A percentile compares a stretch with the other conserved stretches of the same genome.
Conservation (phyloP, 2,113 vertebrate species). For the Lycaon pictus region DNA sequence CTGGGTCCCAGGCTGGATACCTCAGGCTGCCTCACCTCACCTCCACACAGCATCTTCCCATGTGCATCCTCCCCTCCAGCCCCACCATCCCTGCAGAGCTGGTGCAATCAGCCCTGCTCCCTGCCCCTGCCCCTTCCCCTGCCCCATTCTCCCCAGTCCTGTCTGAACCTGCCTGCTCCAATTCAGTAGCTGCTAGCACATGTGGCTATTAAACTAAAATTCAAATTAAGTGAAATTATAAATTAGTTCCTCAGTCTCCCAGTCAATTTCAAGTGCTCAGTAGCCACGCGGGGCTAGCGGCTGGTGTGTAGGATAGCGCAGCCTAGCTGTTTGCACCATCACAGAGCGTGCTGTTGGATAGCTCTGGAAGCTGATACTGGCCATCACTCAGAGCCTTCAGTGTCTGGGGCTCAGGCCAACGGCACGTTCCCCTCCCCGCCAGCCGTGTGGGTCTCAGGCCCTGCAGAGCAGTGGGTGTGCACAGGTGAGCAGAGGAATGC, state of each 20-base stretch:
- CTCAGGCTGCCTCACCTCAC: too few relatives aligned
- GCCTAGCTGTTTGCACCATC: background rate
- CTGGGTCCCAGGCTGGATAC: background rate
- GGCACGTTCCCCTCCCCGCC: too few relatives aligned
- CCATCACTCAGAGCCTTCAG: background rate
- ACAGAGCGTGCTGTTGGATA: background rate
- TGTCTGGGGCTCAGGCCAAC: background rate
- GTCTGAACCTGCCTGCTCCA: background rate
- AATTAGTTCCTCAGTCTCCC: background rate
- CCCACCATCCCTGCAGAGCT: background rate
- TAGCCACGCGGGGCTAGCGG: background rate
- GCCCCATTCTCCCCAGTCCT: fast-evolving
- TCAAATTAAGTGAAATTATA: background rate
- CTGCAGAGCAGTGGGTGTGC: background rate
- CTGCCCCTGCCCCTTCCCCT: background rate
- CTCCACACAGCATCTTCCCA: background rate
- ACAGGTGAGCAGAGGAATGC: background rate
- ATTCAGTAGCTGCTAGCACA: background rate
- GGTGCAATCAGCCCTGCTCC: background rate
- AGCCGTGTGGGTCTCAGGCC: background rate
- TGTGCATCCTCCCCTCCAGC: background rate
- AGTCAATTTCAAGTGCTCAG: background rate
- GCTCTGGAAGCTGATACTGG: background rate
- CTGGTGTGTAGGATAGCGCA: background rate
- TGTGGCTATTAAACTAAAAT: background rate